These are phyloP conservation scores for Trachelus iudaicus DNA, from an alignment of 2,888 invertebrate genomes.

Conservation along the genomic window DNA sequence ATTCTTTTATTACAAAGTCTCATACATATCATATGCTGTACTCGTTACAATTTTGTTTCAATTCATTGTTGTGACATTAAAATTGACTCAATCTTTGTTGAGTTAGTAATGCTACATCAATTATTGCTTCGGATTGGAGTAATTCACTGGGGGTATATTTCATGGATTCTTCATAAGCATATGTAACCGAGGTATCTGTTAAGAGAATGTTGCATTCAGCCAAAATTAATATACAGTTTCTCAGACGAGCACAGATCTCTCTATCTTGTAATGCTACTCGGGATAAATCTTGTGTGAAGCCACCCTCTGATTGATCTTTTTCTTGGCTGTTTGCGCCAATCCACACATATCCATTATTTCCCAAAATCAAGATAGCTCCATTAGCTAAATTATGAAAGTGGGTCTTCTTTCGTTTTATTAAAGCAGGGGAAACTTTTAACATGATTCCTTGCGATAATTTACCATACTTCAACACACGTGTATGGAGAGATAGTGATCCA, in stretches of 20 bases:
- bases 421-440: constrained; percentile 89
- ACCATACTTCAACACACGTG: constrained; percentile 96
- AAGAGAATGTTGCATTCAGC: constrained; percentile 90
- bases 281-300: constrained; percentile 80
- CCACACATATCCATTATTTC: constrained; percentile 98
- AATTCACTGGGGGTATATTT: constrained; percentile 84
- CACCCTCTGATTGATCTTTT: constrained; percentile 76
- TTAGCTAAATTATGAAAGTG: constrained; percentile 95
- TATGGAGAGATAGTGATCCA: constrained; percentile 92
- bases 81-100: constrained; percentile 73
- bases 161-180: constrained; percentile 89
- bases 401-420: constrained; percentile 92
- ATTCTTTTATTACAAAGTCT: not conserved
- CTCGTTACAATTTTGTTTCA: not conserved
- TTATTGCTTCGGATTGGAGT: constrained; percentile 84
- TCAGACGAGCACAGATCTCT: constrained; percentile 87
- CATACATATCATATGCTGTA: not conserved
- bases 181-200: constrained; percentile 91
- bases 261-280: constrained; percentile 78
- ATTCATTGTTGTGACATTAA: not conserved
- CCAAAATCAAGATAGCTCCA: constrained; percentile 92
- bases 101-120: constrained; percentile 84
- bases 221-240: constrained; percentile 90
- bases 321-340: constrained; percentile 78
- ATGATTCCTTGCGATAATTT: constrained; percentile 93